phyloP scores from a whole-genome alignment of 2,888 invertebrate genomes.

The Leucophenga montana region DNA sequence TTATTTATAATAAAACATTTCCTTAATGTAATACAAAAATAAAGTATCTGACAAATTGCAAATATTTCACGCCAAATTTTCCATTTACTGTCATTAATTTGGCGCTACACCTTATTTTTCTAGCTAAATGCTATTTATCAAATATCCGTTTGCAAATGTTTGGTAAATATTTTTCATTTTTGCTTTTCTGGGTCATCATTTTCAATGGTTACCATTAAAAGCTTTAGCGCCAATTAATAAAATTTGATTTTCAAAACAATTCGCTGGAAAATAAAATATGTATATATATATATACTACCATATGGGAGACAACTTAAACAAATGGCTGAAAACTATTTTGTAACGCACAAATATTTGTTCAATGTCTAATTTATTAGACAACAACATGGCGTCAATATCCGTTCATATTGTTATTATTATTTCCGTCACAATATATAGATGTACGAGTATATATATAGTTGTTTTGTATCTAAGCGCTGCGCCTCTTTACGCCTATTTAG shows the following conservation, averaged over 20 bases:
- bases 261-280: too few relatives aligned
- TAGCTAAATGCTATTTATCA: neutral
- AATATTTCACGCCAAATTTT: too few relatives aligned
- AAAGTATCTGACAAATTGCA: too few relatives aligned
- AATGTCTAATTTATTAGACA: conserved; percentile 24
- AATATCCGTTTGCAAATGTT: neutral
- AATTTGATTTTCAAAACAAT: neutral
- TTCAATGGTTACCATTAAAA: neutral
- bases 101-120: too few relatives aligned
- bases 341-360: conserved; percentile 1
- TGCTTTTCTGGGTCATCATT: too few relatives aligned
- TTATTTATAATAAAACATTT: neutral
- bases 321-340: conserved; percentile 11
- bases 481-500: neutral
- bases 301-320: too few relatives aligned
- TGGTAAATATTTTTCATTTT: conserved; percentile 6
- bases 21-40: too few relatives aligned
- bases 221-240: conserved; percentile 21
- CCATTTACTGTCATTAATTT: too few relatives aligned
- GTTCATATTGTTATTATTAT: conserved; percentile 20
- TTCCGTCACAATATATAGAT: conserved; percentile 14
- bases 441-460: neutral
- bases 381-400: conserved; percentile 28
- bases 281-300: too few relatives aligned
- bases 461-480: neutral